Base-by-base conservation (phyloP, 1,140 invertebrate species). In the Tenebrio molitor region DNA sequence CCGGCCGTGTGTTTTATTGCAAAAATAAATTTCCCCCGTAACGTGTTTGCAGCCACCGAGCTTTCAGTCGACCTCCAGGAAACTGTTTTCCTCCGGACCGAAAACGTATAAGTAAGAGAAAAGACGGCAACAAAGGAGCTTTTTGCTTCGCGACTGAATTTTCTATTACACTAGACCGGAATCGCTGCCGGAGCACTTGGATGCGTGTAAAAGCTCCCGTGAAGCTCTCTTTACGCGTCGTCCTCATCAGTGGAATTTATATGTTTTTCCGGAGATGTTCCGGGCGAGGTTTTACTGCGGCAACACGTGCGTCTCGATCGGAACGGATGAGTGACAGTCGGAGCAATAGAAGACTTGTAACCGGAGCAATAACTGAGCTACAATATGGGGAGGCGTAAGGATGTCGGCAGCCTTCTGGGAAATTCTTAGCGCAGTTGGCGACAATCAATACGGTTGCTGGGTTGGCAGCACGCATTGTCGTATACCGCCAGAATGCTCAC, bases 371-470 rank as follows among this genome's bases (percentile, higher is more conserved):
- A 69, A 58, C 53, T 74, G 68, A 63, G 42, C 62, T 67, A 71
- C 62, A 74, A 63, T 69, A 46, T 63, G 21, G 53, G 65, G 25
- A 63, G 41, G 29, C 17, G 69, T 41, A 41, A 64, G 25, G 62
- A 46, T 67, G 70, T 72, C 63, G 63, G 42, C 63, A 21, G 63
- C 63, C 70, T 72, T 72, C 70, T 72, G 70, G 62, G 68, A 71
- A 62, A 65, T 64, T 74, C 67, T 42, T 44, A 69, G 63, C 72
- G 34, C 66, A 69, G 66, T 74, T 71, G 68, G 72, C 72, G 72
- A 74, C 68, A 74, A 74, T 74, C 72, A 74, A 74, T 74, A 74
- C 72, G 67, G 67, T 74, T 74, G 67, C 72, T 67, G 68, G 63
- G 68, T 71, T 64, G 44, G 72, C 46, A 64, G 41, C 68, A 74